Base-by-base conservation (phyloP, 2,888 invertebrate genomes). In the Yponomeuta sedellus region DNA sequence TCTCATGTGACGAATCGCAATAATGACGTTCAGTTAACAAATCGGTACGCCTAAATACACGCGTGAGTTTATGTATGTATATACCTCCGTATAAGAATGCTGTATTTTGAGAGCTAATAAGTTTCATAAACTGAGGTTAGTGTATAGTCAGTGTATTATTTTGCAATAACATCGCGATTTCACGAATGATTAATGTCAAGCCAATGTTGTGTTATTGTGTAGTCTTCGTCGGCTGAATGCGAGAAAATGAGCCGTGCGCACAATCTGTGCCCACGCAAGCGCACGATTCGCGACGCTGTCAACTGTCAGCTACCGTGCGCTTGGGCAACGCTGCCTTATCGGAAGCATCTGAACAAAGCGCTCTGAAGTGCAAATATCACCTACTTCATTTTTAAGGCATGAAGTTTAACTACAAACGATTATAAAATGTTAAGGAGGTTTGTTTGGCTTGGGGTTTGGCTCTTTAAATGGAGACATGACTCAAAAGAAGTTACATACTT, bases 231-330 rank as follows among this genome's bases (percentile, higher is more conserved):
- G n/a, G 70, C 80, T 83, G 78, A 86, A 85, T 82, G 77, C 77
- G 75, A 83, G 84, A 81, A 83, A 85, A 86, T 86, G 85, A 86
- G 86, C 81, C 83, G 82, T 72, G 79, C 75, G 68, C 74, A 88
- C 85, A 88, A 88, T 85, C 78, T 34, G 78, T 84, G 81, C 81
- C 84, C 83, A 83, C 86, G 78, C 77, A 68, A 69, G 12, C 57
- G 34, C 71, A 71, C 76, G 76, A 80, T 78, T 81, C 77, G 80
- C 70, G 73, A 73, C 73, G 75, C 73, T 68, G 64, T 64, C 73
- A 79, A 74, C 81, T 85, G 85, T 81, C 85, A 79, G 88, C 89
- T 88, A 86, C 89, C 77, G 89, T 74, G 66, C 64, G 73, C 70
- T 73, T 76, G 74, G 70, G 67, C 70, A 69, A 72, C 70, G 63